Evolutionary conservation across 2,888 invertebrate genomes (phyloP), one percentile per base, ranked within the genome.

Genomic region (Melinopterus prodromus): DNA sequence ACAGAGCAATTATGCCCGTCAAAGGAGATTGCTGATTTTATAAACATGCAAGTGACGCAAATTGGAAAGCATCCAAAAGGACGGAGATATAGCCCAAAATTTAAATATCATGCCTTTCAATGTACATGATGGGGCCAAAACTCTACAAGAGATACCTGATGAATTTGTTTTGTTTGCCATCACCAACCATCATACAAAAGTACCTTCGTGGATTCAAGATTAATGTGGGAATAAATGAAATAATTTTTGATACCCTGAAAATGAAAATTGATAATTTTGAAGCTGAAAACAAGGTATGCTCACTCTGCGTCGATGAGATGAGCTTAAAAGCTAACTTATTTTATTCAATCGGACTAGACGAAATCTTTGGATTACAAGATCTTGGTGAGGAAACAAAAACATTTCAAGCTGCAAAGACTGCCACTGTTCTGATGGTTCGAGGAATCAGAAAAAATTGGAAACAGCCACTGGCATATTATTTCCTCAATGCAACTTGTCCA

Each of bases 401-500:
- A 6, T 26, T 36, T 26, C 16, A 36, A 74, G 26, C 16, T 36
- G 74, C 74, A 16, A 26, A 6, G n/a, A 74, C 26, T 16, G 74
- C 74, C n/a, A 26, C 26, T 26, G 74, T 74, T 2, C n/a, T 74
- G 9, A 26, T 74, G 74, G n/a, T 35, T 5, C 16, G 36, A n/a
- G n/a, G n/a, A n/a, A n/a, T n/a, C n/a, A n/a, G n/a, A n/a, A n/a
- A n/a, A n/a, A n/a, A n/a, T n/a, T 74, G 74, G 6, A 74, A 74
- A 35, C 36, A 36, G 36, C 74, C 74, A 6, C 74, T 74, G 16
- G 74, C 35, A 6, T 74, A 74, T 74, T 74, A 36, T 74, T 74
- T 35, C 36, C 26, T 74, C n/a, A 74, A 16, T n/a, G n/a, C 74
- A 26, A 9, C 74, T 26, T 26, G 35, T 6, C 35, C 74, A 74